Base-by-base conservation (phyloP, 2,888 invertebrate species). In the Notodonta dromedarius region DNA sequence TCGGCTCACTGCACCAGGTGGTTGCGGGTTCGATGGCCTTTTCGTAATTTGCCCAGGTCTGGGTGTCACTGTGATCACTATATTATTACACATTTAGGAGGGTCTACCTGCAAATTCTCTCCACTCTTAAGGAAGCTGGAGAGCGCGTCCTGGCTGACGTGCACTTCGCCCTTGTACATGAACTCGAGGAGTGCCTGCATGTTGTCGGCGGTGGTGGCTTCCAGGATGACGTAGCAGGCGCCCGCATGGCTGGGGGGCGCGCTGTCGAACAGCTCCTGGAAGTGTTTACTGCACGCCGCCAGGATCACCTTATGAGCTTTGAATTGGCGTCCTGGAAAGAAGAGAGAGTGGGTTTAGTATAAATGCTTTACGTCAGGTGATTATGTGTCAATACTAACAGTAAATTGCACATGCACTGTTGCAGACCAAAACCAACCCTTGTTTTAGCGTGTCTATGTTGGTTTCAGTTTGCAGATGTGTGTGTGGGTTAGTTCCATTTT, bases 111-210 rank as follows among this genome's bases (percentile, higher is more conserved):
- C 82, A 98, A 94, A 90, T 97, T 97, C 93, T 98, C 98, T 61
- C 98, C 98, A 74, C 98, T 97, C 92, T 98, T 98, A 71, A 98
- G 95, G 88, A 98, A 98, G 90, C 97, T 97, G 84, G 97, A 97
- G 77, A 98, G 95, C 73, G 97, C 97, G 90, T 98, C 98, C 93
- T 98, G 98, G 79, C 97, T 97, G 82, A 98, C 97, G 88, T 98
- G 98, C 77, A 98, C 98, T 91, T 98, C 98, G 64, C 98, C 98
- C 88, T 98, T 98, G 94, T 98, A 98, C 98, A 98, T 98, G 90
- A 98, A 98, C 91, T 98, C 98, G 73, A 98, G 95, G 73, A 98
- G 94, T 55, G 98, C 97, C 72, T 97, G 96, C 97, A 98, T 97
- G 90, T 98, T 98, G 85, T 97, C 96, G 65, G 98, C 97, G 75